These are phyloP conservation scores for Salvelinus sp. DNA, from an alignment of 2,113 vertebrate genomes.

Conservation along the genomic window DNA sequence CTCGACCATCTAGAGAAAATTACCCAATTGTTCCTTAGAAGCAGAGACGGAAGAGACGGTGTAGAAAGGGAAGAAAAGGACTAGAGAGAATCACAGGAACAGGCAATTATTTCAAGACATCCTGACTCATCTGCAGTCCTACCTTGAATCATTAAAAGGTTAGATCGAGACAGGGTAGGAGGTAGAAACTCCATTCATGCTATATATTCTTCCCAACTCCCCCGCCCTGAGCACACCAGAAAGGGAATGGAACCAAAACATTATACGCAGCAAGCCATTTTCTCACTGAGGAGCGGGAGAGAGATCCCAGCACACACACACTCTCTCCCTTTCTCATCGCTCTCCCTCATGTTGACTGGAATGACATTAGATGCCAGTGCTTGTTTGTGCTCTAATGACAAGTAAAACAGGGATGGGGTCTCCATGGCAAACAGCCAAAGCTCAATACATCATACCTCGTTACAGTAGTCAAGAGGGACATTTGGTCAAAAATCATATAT, in stretches of 20 bases:
- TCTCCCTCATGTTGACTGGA: constrained; percentile 76
- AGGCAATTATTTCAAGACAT: constrained; percentile 60
- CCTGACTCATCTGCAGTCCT: constrained; percentile 45
- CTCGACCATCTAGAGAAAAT: not conserved
- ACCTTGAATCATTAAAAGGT: constrained; percentile 57
- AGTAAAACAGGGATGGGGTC: constrained; percentile 83
- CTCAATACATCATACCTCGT: constrained; percentile 86
- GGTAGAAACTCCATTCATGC: constrained; percentile 5
- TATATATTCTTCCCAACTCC: constrained; percentile 43
- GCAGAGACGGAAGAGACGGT: constrained; percentile 1
- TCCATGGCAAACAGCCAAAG: constrained; percentile 86
- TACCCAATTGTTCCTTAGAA: constrained; percentile 6
- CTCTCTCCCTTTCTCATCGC: constrained; percentile 56
- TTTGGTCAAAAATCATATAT: constrained; percentile 82
- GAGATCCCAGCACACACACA: constrained; percentile 30
- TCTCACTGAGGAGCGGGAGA: constrained; percentile 46
- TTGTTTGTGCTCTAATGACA: constrained; percentile 86
- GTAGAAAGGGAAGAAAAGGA: constrained; percentile 6
- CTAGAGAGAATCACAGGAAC: constrained; percentile 16
- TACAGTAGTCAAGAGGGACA: constrained; percentile 80
- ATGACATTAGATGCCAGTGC: constrained; percentile 83
- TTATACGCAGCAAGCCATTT: constrained; percentile 40
- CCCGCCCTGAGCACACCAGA: constrained; percentile 4
- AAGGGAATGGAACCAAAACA: constrained; percentile 33
- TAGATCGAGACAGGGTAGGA: constrained; percentile 33